Percentiles rank a stretch among this genome's conserved stretches.
Conservation (phyloP, 2,797 vertebrate genomes). For the Nothura maculosa region DNA sequence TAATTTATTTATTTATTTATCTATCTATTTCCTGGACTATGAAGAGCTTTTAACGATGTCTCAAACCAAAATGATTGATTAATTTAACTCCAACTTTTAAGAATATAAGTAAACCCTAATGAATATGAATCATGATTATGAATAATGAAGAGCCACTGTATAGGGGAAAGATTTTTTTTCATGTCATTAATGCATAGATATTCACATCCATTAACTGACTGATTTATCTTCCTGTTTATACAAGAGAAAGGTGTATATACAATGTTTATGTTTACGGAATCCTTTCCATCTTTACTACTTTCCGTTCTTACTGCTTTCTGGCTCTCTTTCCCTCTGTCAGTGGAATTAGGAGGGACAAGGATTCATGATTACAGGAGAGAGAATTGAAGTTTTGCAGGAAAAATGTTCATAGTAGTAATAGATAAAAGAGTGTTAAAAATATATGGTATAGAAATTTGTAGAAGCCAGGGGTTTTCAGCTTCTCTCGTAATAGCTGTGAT, state of each 20-base stretch:
- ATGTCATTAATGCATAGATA: background rate
- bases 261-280: background rate
- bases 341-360: background rate
- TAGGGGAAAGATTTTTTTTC: background rate
- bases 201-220: background rate
- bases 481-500: background rate
- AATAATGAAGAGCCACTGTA: background rate
- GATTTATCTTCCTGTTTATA: background rate
- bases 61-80: background rate
- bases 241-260: background rate
- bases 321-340: background rate
- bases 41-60: background rate
- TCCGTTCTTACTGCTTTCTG: background rate
- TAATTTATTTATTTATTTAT: background rate
- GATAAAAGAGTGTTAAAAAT: background rate
- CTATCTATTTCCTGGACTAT: background rate
- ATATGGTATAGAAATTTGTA: background rate
- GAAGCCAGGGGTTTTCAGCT: background rate
- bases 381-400: background rate
- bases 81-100: background rate
- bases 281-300: background rate
- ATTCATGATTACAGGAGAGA: background rate
- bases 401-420: background rate
- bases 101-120: background rate
- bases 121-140: background rate